A percentile compares a stretch with the other conserved stretches of the same genome.
Evolutionary conservation across 2,888 invertebrate genomes (phyloP).

Genomic region (Dicyrtoma fusca): DNA sequence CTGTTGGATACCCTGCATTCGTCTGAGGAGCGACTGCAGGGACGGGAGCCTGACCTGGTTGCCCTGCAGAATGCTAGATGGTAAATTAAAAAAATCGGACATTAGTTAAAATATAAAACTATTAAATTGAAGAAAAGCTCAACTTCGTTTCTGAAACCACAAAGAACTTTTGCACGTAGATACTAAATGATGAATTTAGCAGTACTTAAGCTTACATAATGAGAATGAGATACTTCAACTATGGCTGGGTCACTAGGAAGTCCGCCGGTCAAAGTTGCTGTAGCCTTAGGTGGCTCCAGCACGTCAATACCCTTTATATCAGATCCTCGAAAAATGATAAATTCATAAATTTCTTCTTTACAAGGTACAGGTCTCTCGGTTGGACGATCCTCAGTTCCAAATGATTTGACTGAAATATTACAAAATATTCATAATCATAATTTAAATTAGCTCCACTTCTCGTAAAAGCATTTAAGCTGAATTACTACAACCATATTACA

Average conservation of each 20-base stretch:
- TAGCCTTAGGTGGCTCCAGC: conserved; percentile 78
- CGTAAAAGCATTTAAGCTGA: no score
- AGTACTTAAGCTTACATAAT: conserved; percentile 43
- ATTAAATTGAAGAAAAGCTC: no score
- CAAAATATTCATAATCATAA: no score
- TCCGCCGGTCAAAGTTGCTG: conserved; percentile 65
- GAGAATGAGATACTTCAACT: conserved; percentile 69
- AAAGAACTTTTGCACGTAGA: no score
- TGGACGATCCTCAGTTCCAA: conserved; percentile 97
- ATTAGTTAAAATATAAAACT: conserved; percentile 2
- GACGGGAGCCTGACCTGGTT: conserved; percentile 15
- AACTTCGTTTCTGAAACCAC: no score
- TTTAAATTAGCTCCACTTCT: no score
- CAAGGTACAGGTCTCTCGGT: conserved; percentile 94
- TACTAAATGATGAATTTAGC: neutral
- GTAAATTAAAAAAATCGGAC: neutral
- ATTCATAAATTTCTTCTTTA: conserved; percentile 97
- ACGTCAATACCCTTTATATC: conserved; percentile 99
- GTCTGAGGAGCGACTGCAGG: neutral
- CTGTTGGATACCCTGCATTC: conserved; percentile 10
- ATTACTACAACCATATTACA: no score
- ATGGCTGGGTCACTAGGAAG: conserved; percentile 98
- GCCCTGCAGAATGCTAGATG: conserved; percentile 30
- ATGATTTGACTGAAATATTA: conserved; percentile 80
- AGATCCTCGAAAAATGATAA: conserved; percentile 95